phyloP scores from a whole-genome alignment of 2,113 vertebrate genomes.

The Xiphophorus couchianus region DNA sequence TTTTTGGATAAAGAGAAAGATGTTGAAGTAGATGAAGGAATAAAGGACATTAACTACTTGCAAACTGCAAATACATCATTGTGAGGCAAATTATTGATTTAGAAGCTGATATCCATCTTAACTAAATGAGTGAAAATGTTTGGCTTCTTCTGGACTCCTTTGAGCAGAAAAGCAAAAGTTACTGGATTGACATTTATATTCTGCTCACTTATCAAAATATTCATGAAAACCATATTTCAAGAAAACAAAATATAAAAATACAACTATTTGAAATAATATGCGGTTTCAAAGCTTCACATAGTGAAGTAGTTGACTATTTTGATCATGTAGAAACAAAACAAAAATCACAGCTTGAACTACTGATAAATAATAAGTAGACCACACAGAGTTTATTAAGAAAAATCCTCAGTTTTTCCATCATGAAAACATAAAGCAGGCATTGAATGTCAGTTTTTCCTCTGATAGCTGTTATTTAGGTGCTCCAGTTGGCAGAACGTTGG shows the following conservation, averaged over 20 bases:
- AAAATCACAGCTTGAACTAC: conserved; percentile 45
- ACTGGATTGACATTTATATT: neutral
- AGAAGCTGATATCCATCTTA: too few species aligned
- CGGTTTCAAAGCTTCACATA: neutral
- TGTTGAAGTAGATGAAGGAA: too few species aligned
- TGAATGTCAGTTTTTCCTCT: conserved; percentile 57
- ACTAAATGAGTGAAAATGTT: neutral
- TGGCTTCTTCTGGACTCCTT: too few species aligned
- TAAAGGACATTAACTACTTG: too few species aligned
- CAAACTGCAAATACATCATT: too few species aligned
- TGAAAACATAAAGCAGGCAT: conserved; percentile 60
- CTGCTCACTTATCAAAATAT: neutral
- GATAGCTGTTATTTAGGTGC: conserved; percentile 70
- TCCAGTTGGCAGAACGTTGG: conserved; percentile 67
- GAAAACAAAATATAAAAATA: neutral
- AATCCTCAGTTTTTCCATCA: conserved; percentile 57
- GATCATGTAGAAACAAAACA: conserved; percentile 43
- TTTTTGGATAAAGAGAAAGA: too few species aligned
- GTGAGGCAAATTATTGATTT: too few species aligned
- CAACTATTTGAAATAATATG: neutral
- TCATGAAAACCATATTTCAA: neutral
- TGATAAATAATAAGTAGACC: conserved; percentile 62
- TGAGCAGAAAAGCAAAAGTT: neutral
- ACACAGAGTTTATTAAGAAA: conserved; percentile 67
- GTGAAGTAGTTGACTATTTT: conserved; percentile 40